Evolutionary conservation across 2,797 vertebrate species (phyloP), one percentile per base, ranked within the genome.

Genomic region (Takifugu ocellatus): DNA sequence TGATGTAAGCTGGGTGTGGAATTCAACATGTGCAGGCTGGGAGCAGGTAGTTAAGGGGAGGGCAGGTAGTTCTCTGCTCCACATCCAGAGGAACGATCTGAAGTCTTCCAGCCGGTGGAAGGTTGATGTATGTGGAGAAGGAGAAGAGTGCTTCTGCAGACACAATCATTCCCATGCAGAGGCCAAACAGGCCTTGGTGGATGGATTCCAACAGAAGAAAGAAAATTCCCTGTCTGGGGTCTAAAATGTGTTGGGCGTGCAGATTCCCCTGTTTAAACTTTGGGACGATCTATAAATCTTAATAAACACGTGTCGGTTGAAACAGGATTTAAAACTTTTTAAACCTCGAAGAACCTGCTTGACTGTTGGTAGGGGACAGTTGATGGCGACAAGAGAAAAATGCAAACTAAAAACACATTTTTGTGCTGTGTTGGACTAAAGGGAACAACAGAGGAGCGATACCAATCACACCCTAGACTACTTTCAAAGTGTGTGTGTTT

Each of bases 61-160:
- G 11, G 63, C 60, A 2, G 0, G 61, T 61, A 69, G 62, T 70
- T 61, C 59, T 42, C n/a, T 51, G 5, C 47, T 74, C 25, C 72
- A 74, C 84, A 84, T 82, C 83, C 82, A 83, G 72, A 71, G 73
- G n/a, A 46, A 5, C 53, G 6, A 25, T 29, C 17, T 21, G 12
- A 49, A 47, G 56, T 51, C 55, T 63, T 39, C 16, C 12, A 47
- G 24, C 42, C 33, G 42, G 42, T 1, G 50, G 59, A 49, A 16
- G 44, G n/a, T 51, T 51, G 53, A 25, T 44, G 9, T 68, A 46
- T 46, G 43, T 58, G 39, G 9, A n/a, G 12, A 54, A 54, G 12
- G 0, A 10, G 36, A 26, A 48, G 45, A 25, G 3, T 63, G 36
- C n/a, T 25, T 31, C 39, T 8, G 49, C 1, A 42, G 33, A 25